Conservation (phyloP, 2,888 invertebrate genomes). For the Hydroisotoma schaefferi region DNA sequence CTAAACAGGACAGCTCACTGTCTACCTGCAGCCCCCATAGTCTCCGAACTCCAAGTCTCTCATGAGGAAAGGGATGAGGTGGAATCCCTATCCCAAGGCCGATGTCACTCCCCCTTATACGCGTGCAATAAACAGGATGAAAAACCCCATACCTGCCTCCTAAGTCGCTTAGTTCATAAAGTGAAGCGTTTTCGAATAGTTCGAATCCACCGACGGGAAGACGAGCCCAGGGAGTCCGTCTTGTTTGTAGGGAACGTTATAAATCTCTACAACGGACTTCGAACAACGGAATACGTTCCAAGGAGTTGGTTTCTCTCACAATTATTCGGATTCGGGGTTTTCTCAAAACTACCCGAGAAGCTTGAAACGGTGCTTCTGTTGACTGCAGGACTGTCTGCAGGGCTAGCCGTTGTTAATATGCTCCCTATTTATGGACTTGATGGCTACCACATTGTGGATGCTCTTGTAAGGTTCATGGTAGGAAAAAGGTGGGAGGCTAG, state of each 20-base stretch:
- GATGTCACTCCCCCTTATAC: conserved; percentile 29
- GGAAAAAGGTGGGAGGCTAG: conserved; percentile 42
- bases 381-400: conserved; percentile 47
- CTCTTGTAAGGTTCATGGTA: conserved; percentile 31
- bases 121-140: conserved; percentile 18
- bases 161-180: conserved; percentile 40
- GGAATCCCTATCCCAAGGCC: not conserved
- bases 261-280: conserved; percentile 43
- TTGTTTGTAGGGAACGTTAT: conserved; percentile 47
- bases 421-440: conserved; percentile 47
- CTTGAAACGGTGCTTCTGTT: conserved; percentile 47
- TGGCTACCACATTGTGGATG: conserved; percentile 47
- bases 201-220: conserved; percentile 45
- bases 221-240: conserved; percentile 37
- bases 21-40: conserved; percentile 44
- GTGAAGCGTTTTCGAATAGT: conserved; percentile 43
- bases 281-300: conserved; percentile 43
- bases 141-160: conserved; percentile 23
- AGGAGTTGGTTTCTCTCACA: conserved; percentile 44
- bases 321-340: conserved; percentile 40
- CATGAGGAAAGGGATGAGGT: not conserved
- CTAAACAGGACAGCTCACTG: conserved; percentile 38
- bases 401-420: conserved; percentile 48
- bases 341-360: conserved; percentile 42
- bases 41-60: conserved; percentile 21